phyloP scores from a whole-genome alignment of 2,888 invertebrate genomes.

The Plagiodera versicolora region DNA sequence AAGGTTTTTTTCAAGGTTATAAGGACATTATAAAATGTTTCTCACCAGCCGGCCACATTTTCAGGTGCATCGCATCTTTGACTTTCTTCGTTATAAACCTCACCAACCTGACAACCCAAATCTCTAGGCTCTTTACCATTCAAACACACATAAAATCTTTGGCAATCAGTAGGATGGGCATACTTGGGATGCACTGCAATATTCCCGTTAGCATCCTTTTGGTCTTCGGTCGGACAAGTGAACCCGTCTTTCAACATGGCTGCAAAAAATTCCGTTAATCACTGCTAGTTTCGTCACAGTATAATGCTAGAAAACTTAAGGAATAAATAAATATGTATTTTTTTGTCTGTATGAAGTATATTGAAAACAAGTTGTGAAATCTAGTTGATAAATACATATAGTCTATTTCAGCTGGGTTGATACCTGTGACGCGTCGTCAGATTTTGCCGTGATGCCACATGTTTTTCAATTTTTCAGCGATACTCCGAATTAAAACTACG shows the following conservation, averaged over 20 bases:
- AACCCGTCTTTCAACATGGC: slow-evolving; percentile 82
- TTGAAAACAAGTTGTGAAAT: too few relatives aligned
- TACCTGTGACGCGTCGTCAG: too few relatives aligned
- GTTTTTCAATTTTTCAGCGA: too few relatives aligned
- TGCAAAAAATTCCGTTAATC: slow-evolving; percentile 48
- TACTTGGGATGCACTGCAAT: slow-evolving; percentile 81
- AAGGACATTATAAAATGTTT: slow-evolving; percentile 32
- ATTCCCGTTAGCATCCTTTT: slow-evolving; percentile 69
- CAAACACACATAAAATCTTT: slow-evolving; percentile 88
- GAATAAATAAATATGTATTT: too few relatives aligned
- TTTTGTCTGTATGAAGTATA: too few relatives aligned
- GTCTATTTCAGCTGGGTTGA: too few relatives aligned
- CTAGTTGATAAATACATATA: too few relatives aligned
- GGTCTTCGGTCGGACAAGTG: slow-evolving; percentile 74
- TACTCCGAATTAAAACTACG: too few relatives aligned
- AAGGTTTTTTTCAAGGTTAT: too few relatives aligned
- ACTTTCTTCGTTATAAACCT: slow-evolving; percentile 86
- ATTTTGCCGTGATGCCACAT: too few relatives aligned
- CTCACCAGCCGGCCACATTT: slow-evolving; percentile 88
- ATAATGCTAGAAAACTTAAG: too few relatives aligned
- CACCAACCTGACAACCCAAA: slow-evolving; percentile 81
- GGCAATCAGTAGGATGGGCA: slow-evolving; percentile 85
- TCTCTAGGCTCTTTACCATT: slow-evolving; percentile 86
- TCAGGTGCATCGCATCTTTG: slow-evolving; percentile 88
- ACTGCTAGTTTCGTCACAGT: too few relatives aligned